A percentile compares a stretch with the other conserved stretches of the same genome.
Conservation (phyloP, 2,888 invertebrate genomes). For the Rosalia funebris region DNA sequence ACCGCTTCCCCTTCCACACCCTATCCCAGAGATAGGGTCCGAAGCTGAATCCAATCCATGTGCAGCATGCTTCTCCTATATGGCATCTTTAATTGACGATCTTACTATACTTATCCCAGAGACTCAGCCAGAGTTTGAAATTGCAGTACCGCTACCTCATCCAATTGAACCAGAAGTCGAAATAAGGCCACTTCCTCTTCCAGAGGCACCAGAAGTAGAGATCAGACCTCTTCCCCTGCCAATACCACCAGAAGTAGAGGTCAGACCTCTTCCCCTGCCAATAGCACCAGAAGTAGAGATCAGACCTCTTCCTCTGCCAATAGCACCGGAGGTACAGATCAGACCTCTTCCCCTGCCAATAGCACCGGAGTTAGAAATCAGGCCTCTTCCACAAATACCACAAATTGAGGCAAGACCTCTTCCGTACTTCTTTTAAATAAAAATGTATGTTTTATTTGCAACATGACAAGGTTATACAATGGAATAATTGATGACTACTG, state of each 20-base stretch:
- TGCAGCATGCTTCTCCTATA: conserved; percentile 19
- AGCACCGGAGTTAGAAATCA: not conserved
- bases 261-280: not conserved
- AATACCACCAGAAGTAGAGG: not conserved
- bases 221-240: not conserved
- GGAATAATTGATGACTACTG: no score
- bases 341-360: conserved; percentile 1
- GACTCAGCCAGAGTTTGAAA: not conserved
- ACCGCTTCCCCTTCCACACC: not conserved
- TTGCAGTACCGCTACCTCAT: not conserved
- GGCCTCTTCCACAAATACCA: not conserved
- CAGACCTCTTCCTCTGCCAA: not conserved
- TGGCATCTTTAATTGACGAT: conserved; percentile 12
- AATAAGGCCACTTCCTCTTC: not conserved
- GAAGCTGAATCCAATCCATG: conserved; percentile 6
- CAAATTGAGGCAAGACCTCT: conserved; percentile 3
- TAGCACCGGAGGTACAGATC: not conserved
- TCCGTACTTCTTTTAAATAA: no score
- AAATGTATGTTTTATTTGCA: no score
- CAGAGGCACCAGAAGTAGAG: not conserved
- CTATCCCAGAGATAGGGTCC: conserved; percentile 3
- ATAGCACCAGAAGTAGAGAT: not conserved
- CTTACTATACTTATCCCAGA: not conserved
- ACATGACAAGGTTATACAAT: no score
- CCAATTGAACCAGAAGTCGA: not conserved